Percentiles rank a stretch among this genome's conserved stretches.
These are phyloP conservation scores for Lordiphosa clarofinis DNA, from an alignment of 1,140 invertebrate species.

Conservation along the genomic window DNA sequence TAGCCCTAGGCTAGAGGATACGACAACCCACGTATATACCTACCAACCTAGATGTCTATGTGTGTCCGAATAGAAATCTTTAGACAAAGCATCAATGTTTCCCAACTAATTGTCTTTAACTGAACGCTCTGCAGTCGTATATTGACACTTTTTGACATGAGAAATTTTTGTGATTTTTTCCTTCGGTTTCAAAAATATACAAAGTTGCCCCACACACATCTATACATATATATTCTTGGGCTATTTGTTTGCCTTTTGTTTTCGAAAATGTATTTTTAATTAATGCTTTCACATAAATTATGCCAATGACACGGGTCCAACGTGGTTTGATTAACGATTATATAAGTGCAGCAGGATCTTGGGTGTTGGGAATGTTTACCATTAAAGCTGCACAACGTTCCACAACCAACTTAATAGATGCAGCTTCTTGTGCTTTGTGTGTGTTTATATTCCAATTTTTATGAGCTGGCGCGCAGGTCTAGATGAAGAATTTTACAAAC, in stretches of 20 bases:
- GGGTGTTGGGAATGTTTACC: constrained; percentile 18
- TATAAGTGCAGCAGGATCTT: constrained; percentile 39
- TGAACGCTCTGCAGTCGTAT: constrained; percentile 11
- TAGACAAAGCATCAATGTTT: constrained; percentile 42
- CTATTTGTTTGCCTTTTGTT: constrained; percentile 17
- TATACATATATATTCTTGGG: constrained; percentile 33
- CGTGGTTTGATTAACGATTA: constrained; percentile 48
- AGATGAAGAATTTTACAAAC: background rate
- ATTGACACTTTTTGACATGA: constrained; percentile 69
- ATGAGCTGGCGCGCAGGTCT: constrained; percentile 17
- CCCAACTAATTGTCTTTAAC: constrained; percentile 48
- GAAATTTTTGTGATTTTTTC: constrained; percentile 39
- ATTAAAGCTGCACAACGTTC: constrained; percentile 45
- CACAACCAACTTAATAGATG: constrained; percentile 28
- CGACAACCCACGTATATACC: background rate
- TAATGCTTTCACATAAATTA: constrained; percentile 45
- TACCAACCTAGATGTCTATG: background rate
- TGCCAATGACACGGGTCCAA: constrained; percentile 25
- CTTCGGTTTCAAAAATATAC: constrained; percentile 3
- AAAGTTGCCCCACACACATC: constrained; percentile 25
- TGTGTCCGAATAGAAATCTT: background rate
- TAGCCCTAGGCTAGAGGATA: too few relatives aligned
- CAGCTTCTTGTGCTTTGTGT: background rate
- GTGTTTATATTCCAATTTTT: constrained; percentile 16
- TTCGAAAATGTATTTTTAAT: constrained; percentile 46